phyloP scores from a whole-genome alignment of 1,140 invertebrate genomes.

The Aphelenchoides besseyi region DNA sequence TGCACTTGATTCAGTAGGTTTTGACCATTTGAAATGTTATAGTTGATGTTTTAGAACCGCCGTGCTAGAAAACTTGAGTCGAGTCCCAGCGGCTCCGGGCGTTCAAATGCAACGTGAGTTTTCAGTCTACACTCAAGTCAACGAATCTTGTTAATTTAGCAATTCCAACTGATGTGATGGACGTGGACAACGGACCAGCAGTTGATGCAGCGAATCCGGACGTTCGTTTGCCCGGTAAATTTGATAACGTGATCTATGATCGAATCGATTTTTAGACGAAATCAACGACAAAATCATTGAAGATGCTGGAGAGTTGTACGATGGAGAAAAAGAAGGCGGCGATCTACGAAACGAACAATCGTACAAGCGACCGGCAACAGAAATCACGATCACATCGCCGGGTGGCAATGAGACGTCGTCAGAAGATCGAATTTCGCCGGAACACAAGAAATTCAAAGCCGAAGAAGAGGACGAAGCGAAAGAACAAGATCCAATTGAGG shows the following conservation, averaged over 20 bases:
- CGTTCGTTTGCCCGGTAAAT: slow-evolving; percentile 43
- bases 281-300: slow-evolving; percentile 82
- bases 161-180: slow-evolving; percentile 79
- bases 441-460: neutral
- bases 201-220: slow-evolving; percentile 56
- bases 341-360: slow-evolving; percentile 38
- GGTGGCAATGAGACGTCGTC: neutral
- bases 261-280: slow-evolving; percentile 71
- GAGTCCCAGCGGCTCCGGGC: slow-evolving; percentile 94
- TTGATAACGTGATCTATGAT: slow-evolving; percentile 15
- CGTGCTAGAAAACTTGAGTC: slow-evolving; percentile 89
- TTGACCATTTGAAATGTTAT: too few relatives aligned
- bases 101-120: slow-evolving; percentile 82
- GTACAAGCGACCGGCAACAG: slow-evolving; percentile 7
- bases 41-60: slow-evolving; percentile 76
- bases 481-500: neutral
- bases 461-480: slow-evolving; percentile 2
- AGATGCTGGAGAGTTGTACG: slow-evolving; percentile 91
- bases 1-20: slow-evolving; percentile 69
- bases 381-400: too few relatives aligned
- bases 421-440: neutral
- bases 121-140: neutral
- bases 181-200: slow-evolving; percentile 48
- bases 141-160: slow-evolving; percentile 65
- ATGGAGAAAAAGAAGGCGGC: slow-evolving; percentile 72